phyloP scores from a whole-genome alignment of 2,113 vertebrate genomes.

The Anthoscopus minutus region DNA sequence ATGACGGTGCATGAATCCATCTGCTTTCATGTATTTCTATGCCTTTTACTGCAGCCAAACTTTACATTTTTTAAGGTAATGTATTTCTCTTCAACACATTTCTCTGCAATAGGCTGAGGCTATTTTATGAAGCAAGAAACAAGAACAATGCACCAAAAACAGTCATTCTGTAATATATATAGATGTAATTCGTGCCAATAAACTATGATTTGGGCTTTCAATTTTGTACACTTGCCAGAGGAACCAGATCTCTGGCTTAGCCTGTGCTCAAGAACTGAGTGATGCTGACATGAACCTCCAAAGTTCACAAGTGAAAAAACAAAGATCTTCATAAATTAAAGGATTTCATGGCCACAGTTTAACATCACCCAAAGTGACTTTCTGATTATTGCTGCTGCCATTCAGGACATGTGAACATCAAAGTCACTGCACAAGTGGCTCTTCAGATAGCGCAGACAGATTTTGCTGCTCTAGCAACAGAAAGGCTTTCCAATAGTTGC shows the following conservation, averaged over 20 bases:
- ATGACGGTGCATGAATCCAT: neutral
- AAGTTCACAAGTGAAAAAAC: neutral
- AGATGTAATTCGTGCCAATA: too few species aligned
- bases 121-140: neutral
- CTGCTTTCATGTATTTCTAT: neutral
- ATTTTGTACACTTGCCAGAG: neutral
- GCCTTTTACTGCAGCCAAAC: neutral
- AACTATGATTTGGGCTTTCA: too few species aligned
- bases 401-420: neutral
- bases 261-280: neutral
- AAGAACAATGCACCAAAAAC: neutral
- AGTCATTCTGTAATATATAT: too few species aligned
- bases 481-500: neutral
- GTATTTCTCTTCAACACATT: neutral
- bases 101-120: neutral
- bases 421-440: neutral
- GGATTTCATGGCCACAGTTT: neutral
- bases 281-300: neutral
- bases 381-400: neutral
- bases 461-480: neutral
- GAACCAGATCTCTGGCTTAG: neutral
- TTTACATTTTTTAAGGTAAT: neutral
- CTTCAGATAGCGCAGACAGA: rapidly evolving
- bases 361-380: neutral
- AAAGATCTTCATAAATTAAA: neutral